A percentile compares a stretch with the other conserved stretches of the same genome.
Evolutionary conservation across 2,113 vertebrate genomes (phyloP).

Genomic region (Semnopithecus entellus): DNA sequence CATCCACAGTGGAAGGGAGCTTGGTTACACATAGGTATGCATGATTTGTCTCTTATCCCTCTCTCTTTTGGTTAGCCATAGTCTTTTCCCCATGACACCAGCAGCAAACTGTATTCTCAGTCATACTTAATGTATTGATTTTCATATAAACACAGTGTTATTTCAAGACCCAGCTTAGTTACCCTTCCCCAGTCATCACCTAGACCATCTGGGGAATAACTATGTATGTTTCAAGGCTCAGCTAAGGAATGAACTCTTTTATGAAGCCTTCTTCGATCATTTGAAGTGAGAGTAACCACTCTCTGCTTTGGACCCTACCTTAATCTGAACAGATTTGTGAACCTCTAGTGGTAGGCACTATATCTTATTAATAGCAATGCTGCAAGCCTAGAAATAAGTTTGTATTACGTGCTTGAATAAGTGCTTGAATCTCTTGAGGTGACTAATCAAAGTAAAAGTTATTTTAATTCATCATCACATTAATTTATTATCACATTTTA

Average conservation of each 20-base stretch:
- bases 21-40: not conserved
- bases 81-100: not conserved
- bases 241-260: not conserved
- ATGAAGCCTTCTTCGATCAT: not conserved
- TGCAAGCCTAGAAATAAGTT: not conserved
- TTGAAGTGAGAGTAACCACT: not conserved
- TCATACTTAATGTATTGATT: not conserved
- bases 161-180: not conserved
- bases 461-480: not conserved
- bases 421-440: not conserved
- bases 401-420: not conserved
- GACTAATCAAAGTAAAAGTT: not conserved
- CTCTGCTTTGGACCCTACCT: not conserved
- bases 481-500: not conserved
- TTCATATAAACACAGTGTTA: not conserved
- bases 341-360: fast-evolving
- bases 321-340: not conserved
- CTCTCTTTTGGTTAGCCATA: not conserved
- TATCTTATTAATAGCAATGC: not conserved
- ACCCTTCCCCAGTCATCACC: not conserved
- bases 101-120: not conserved
- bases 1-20: not conserved
- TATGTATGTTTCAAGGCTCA: not conserved
- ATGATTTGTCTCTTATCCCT: not conserved
- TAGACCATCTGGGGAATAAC: not conserved